Percentiles rank a stretch among this genome's conserved stretches.
Conservation (phyloP, 2,888 invertebrate species). For the Ochropleura leucogaster region DNA sequence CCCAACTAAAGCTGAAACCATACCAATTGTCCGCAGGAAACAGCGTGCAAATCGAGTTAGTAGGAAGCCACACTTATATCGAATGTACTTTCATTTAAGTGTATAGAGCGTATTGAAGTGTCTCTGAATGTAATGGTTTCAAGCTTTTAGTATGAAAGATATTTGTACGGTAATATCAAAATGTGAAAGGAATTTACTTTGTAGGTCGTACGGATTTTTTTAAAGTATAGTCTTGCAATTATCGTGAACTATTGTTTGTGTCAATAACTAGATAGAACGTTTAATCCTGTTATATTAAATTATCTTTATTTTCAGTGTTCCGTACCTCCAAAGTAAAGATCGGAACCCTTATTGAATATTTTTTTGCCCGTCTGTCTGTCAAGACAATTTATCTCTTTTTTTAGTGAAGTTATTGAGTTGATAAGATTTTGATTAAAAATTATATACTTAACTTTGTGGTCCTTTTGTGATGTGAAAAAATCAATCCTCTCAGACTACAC, state of each 20-base stretch:
- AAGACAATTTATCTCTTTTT: no score
- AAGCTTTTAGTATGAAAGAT: constrained; percentile 20
- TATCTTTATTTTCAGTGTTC: background rate
- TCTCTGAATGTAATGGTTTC: constrained; percentile 19
- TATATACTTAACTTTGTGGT: no score
- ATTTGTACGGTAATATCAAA: constrained; percentile 12
- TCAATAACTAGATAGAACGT: background rate
- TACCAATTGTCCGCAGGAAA: constrained; percentile 78
- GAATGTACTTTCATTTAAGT: constrained; percentile 64
- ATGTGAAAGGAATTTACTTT: constrained; percentile 13
- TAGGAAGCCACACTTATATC: constrained; percentile 80
- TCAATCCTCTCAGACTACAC: no score
- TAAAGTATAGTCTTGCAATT: background rate
- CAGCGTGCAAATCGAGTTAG: constrained; percentile 84
- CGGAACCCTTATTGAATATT: no score
- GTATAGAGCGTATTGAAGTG: constrained; percentile 57
- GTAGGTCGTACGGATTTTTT: background rate
- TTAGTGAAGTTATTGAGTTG: no score
- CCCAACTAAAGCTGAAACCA: constrained; percentile 78
- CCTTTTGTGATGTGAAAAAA: no score
- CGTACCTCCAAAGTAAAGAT: no score
- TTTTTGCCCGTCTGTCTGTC: no score
- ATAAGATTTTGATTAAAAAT: no score
- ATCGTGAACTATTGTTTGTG: background rate
- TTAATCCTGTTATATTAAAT: no score